Evolutionary conservation across 2,113 vertebrate genomes (phyloP).

Genomic region (Sialia sialis): DNA sequence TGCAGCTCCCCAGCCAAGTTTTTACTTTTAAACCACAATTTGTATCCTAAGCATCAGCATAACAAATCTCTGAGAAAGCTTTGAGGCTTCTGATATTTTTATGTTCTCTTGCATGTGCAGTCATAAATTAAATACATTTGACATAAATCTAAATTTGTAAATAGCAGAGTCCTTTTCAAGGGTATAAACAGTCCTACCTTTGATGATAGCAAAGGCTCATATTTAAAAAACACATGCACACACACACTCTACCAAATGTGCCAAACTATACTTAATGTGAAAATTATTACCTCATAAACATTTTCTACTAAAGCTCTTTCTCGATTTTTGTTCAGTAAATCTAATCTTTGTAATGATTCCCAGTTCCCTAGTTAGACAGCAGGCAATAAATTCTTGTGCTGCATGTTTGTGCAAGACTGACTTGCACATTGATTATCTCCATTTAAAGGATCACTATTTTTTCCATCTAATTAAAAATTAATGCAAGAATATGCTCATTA

Average conservation of each 20-base stretch:
- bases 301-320: conserved; percentile 40
- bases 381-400: conserved; percentile 57
- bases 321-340: conserved; percentile 1
- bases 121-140: not conserved
- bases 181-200: not conserved
- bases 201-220: not conserved
- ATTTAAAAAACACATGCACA: not conserved
- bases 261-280: not conserved
- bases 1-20: fast-evolving
- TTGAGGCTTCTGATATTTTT: not conserved
- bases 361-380: conserved; percentile 54
- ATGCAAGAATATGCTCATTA: conserved; percentile 38
- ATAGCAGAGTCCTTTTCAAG: not conserved
- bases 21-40: not conserved
- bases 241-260: not conserved
- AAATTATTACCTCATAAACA: conserved; percentile 40
- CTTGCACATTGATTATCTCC: conserved; percentile 49
- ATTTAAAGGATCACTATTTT: conserved; percentile 35
- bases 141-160: not conserved
- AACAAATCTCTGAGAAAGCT: not conserved
- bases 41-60: not conserved
- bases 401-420: conserved; percentile 52
- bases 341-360: conserved; percentile 56
- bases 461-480: conserved; percentile 48
- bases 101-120: not conserved